Conservation (phyloP, 2,888 invertebrate genomes). For the Cotesia congregata region DNA sequence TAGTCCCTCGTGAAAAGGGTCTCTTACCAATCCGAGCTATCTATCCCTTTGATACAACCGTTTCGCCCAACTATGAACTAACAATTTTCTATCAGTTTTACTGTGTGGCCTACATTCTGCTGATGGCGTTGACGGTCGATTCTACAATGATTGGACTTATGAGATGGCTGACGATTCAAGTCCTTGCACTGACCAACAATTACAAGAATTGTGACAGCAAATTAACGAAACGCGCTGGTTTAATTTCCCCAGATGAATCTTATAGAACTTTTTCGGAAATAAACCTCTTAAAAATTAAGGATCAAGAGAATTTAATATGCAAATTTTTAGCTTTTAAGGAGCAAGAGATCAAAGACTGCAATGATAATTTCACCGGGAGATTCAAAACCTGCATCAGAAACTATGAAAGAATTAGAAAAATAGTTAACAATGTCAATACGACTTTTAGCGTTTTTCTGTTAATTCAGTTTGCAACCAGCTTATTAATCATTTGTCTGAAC, state of each 20-base stretch:
- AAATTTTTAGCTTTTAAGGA: conserved; percentile 38
- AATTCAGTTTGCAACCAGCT: conserved; percentile 59
- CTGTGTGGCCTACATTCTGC: conserved; percentile 46
- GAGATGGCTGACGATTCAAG: not conserved
- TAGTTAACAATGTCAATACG: conserved; percentile 53
- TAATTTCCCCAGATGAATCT: not conserved
- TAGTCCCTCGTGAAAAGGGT: conserved; percentile 50
- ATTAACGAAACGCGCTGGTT: not conserved
- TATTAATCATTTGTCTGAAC: conserved; percentile 61
- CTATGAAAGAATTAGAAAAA: conserved; percentile 54
- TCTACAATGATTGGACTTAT: conserved; percentile 26
- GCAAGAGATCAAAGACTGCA: conserved; percentile 28
- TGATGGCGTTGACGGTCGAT: conserved; percentile 55
- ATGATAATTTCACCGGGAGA: not conserved
- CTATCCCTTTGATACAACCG: conserved; percentile 55
- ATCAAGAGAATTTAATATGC: conserved; percentile 6
- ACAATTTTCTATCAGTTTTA: conserved; percentile 49
- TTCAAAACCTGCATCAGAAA: conserved; percentile 50
- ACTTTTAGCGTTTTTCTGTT: conserved; percentile 54
- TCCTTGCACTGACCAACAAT: not conserved
- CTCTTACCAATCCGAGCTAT: conserved; percentile 56
- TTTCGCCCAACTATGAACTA: conserved; percentile 50
- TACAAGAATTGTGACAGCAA: not conserved
- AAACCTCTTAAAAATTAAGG: not conserved
- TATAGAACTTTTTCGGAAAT: not conserved